phyloP scores from a whole-genome alignment of 2,797 vertebrate species.

The Peromyscus melanophrys region DNA sequence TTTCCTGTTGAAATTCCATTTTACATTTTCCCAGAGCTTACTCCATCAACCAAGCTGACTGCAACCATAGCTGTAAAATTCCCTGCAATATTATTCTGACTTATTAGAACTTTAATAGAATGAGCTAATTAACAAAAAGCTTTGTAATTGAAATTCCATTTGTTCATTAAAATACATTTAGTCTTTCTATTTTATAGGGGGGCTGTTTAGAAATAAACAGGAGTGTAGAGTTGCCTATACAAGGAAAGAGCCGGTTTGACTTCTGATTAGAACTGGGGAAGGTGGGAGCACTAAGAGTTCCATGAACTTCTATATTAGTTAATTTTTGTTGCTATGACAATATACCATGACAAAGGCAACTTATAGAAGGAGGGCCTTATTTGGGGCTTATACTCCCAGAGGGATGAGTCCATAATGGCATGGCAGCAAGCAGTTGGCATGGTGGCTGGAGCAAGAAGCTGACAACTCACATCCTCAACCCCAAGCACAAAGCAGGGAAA shows the following conservation, averaged over 20 bases:
- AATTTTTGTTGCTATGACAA: neutral
- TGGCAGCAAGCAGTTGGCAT: neutral
- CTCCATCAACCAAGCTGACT: conserved; percentile 28
- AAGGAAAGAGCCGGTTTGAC: neutral
- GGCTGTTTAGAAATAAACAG: conserved; percentile 1
- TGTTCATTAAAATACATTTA: conserved; percentile 74
- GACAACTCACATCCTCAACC: neutral
- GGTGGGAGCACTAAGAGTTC: rapidly evolving
- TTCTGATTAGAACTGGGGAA: neutral
- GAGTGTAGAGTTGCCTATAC: neutral
- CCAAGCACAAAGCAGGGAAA: neutral
- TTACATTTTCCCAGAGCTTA: conserved; percentile 49
- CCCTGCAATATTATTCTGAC: conserved; percentile 48
- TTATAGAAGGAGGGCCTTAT: neutral
- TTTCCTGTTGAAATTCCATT: conserved; percentile 63
- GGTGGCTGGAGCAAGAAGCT: neutral
- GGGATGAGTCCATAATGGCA: neutral
- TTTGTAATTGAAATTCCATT: conserved; percentile 75
- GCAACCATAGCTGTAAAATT: conserved; percentile 42
- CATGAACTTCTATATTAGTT: too few relatives aligned
- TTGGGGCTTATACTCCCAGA: neutral
- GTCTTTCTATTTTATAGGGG: conserved; percentile 21
- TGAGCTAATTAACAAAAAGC: conserved; percentile 42
- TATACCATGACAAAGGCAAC: neutral
- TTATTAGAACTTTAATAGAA: conserved; percentile 64